Evolutionary conservation across 2,113 vertebrate species (phyloP).

Genomic region (Chaetodon trifascialis): DNA sequence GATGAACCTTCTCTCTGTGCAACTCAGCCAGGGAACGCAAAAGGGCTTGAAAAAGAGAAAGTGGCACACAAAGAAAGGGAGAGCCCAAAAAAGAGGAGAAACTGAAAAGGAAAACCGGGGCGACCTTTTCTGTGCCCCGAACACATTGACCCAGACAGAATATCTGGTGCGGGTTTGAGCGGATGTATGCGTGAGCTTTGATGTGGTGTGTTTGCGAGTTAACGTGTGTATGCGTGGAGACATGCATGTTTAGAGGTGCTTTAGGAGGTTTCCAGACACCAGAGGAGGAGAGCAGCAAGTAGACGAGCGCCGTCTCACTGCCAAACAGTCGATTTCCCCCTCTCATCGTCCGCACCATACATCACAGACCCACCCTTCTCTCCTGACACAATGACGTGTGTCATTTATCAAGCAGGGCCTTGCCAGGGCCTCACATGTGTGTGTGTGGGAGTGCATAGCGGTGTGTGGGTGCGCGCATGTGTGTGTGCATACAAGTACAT

Average conservation of each 20-base stretch:
- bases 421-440: conserved; percentile 84
- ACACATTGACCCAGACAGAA: conserved; percentile 3
- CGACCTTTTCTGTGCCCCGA: conserved; percentile 14
- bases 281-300: conserved; percentile 49
- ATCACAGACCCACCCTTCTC: conserved; percentile 98
- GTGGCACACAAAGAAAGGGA: conserved; percentile 63
- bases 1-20: conserved; percentile 58
- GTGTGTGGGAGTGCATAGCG: conserved; percentile 40
- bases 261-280: conserved; percentile 53
- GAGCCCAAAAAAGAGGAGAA: conserved; percentile 24
- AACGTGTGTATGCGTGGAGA: not conserved
- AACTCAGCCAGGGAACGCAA: conserved; percentile 46
- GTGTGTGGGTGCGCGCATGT: conserved; percentile 51
- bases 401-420: conserved; percentile 98
- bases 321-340: conserved; percentile 99
- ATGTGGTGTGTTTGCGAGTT: conserved; percentile 28
- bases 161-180: conserved; percentile 7
- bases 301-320: conserved; percentile 83
- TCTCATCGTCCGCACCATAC: conserved; percentile 93
- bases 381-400: conserved; percentile 98
- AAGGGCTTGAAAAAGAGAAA: conserved; percentile 25
- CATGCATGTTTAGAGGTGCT: not conserved
- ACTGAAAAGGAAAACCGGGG: conserved; percentile 26
- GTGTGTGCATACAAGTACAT: conserved; percentile 56
- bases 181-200: not conserved